Evolutionary conservation across 2,888 invertebrate species (phyloP), one percentile per base, ranked within the genome.

Genomic region (Chymomyza fuscimana): DNA sequence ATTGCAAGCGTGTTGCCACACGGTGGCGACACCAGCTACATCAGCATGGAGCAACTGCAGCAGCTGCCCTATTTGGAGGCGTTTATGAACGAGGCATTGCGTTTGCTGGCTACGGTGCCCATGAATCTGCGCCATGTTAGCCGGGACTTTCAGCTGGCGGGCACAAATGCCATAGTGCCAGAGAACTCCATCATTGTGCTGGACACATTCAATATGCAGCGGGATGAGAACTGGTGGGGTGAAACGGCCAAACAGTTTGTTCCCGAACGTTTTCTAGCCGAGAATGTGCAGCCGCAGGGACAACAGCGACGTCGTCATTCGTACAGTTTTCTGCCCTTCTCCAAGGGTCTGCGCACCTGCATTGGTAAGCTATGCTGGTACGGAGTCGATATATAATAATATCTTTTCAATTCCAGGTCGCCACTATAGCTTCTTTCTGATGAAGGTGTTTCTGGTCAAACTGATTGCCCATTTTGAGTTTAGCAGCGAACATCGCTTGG

Each of bases 151-250:
- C 81, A 80, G 70, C 65, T 91, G 72, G 70, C 77, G 0, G 83
- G 77, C 4, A 60, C 70, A 22, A 67, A 67, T 29, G 77, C 76
- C 10, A 79, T 82, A 56, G 83, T 92, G 70, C 91, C 91, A 15
- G 87, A 87, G 65, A 89, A 89, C n/a, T 89, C 90, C 22, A 87
- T 90, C 22, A 80, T 91, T 52, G 82, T 89, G 12, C 70, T 91
- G 63, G 90, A 91, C 76, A 89, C 86, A 22, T 91, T 90, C 74
- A 91, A 89, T 71, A 89, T 91, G 90, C 92, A 91, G 70, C 91
- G 91, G 12, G 89, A 89, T 59, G 72, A 77, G 7, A 69, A 71
- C 32, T 81, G 87, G 79, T 91, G 91, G 92, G 91, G 91, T 19
- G 68, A 81, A 5, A 79, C 81, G 69, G 84, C 92, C n/a, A 76